These are phyloP conservation scores for Troilus luridus DNA, from an alignment of 2,888 invertebrate species.

Conservation along the genomic window DNA sequence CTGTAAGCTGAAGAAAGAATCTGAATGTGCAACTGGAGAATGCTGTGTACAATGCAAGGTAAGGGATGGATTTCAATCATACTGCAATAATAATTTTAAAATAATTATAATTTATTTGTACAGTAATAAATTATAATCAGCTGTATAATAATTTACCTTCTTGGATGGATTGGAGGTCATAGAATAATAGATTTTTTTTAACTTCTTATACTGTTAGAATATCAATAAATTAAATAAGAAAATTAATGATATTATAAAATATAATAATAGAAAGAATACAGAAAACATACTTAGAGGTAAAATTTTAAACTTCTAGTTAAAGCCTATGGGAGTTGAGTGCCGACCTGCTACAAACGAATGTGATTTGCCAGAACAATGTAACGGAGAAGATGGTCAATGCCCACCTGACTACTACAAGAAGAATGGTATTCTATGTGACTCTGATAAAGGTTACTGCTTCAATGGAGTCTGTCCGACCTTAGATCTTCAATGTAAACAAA, in stretches of 20 bases:
- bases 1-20: slow-evolving; percentile 93
- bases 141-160: no score
- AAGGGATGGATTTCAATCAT: slow-evolving; percentile 67
- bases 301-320: slow-evolving; percentile 73
- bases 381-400: slow-evolving; percentile 90
- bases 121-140: no score
- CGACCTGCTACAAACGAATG: slow-evolving; percentile 92
- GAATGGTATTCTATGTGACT: slow-evolving; percentile 88
- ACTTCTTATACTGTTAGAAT: no score
- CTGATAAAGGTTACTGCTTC: slow-evolving; percentile 81
- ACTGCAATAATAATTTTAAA: no score
- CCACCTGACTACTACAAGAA: slow-evolving; percentile 91
- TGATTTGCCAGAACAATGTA: slow-evolving; percentile 95
- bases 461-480: slow-evolving; percentile 92
- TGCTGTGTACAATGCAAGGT: slow-evolving; percentile 94
- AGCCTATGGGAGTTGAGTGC: slow-evolving; percentile 84
- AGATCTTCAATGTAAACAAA: slow-evolving; percentile 88
- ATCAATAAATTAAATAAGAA: no score
- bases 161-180: no score
- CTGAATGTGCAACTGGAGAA: slow-evolving; percentile 93
- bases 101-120: no score
- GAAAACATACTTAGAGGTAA: no score
- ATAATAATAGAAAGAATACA: no score
- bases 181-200: no score
- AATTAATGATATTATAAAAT: no score